These are phyloP conservation scores for Torymus tubicola DNA, from an alignment of 2,888 invertebrate genomes.

Conservation along the genomic window DNA sequence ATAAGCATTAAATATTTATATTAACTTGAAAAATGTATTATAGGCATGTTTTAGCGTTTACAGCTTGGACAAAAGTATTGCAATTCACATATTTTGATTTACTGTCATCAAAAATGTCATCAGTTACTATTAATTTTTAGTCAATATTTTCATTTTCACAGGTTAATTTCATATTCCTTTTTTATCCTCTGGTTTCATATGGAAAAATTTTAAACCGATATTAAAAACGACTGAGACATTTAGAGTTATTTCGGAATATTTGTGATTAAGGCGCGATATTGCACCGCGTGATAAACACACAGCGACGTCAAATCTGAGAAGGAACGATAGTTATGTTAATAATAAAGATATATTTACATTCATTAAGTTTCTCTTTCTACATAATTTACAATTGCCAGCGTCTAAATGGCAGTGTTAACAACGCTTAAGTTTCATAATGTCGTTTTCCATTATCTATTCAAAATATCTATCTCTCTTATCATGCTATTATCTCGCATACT, in stretches of 20 bases:
- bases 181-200: slow-evolving; percentile 20
- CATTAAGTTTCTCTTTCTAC: slow-evolving; percentile 72
- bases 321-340: slow-evolving; percentile 71
- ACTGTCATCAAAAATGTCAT: slow-evolving; percentile 22
- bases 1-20: slow-evolving; percentile 25
- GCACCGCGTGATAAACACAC: slow-evolving; percentile 48
- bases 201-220: slow-evolving; percentile 34
- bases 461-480: slow-evolving; percentile 40
- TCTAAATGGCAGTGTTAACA: slow-evolving; percentile 73
- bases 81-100: slow-evolving; percentile 48
- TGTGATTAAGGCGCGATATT: slow-evolving; percentile 52
- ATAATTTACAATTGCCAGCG: slow-evolving; percentile 74
- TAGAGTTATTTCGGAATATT: slow-evolving; percentile 50
- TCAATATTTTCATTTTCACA: slow-evolving; percentile 4
- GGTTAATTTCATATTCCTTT: slow-evolving; percentile 23
- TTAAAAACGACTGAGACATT: slow-evolving; percentile 51
- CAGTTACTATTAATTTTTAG: no score
- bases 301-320: slow-evolving; percentile 60
- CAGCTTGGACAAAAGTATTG: slow-evolving; percentile 49
- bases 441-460: slow-evolving; percentile 46
- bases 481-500: slow-evolving; percentile 28
- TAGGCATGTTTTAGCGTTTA: slow-evolving; percentile 38
- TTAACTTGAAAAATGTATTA: slow-evolving; percentile 40
- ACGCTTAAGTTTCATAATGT: slow-evolving; percentile 63
- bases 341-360: slow-evolving; percentile 76